Evolutionary conservation across 2,113 vertebrate species (phyloP), one percentile per base, ranked within the genome.

Genomic region (Camelus dromedarius): DNA sequence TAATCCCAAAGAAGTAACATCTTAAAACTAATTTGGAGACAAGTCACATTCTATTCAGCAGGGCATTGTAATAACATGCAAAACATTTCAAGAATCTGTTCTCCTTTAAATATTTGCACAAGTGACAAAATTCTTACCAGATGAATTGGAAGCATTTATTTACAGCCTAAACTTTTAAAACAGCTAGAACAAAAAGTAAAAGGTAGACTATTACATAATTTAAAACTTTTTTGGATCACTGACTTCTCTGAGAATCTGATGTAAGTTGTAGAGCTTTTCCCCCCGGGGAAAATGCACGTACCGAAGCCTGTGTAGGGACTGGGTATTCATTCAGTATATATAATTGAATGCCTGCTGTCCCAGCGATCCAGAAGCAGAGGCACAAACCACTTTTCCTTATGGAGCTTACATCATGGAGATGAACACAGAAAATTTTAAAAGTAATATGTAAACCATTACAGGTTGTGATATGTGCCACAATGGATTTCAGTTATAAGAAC

Each of bases 101-200:
- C 98, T 96, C 95, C 96, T 96, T 98, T 98, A 97, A 97, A 85
- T 98, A 98, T 98, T 98, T 98, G 97, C 96, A 98, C 95, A 96
- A 97, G 87, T 95, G 81, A 98, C 93, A 98, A 83, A 91, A 97
- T 97, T 95, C 52, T 97, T 96, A 97, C 38, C 22, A n/a, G 92
- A 96, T 96, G 97, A 80, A 92, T 54, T 81, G 73, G 73, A 89
- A 81, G 76, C 67, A 98, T 96, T 77, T 91, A 77, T 70, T 96
- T 95, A 95, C 80, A 96, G 86, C 73, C 93, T 79, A 32, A 90
- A 93, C n/a, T 48, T 96, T 79, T 52, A 28, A 81, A 84, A 87
- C 15, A 86, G 67, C 52, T 77, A 83, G 87, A 81, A 82, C 46
- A 35, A 32, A 24, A 48, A 81, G 26, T 86, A 73, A 93, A 50